A percentile compares a stretch with the other conserved stretches of the same genome.
These are phyloP conservation scores for Drosophila pseudoobscura DNA, from an alignment of 1,140 invertebrate genomes.

Conservation along the genomic window DNA sequence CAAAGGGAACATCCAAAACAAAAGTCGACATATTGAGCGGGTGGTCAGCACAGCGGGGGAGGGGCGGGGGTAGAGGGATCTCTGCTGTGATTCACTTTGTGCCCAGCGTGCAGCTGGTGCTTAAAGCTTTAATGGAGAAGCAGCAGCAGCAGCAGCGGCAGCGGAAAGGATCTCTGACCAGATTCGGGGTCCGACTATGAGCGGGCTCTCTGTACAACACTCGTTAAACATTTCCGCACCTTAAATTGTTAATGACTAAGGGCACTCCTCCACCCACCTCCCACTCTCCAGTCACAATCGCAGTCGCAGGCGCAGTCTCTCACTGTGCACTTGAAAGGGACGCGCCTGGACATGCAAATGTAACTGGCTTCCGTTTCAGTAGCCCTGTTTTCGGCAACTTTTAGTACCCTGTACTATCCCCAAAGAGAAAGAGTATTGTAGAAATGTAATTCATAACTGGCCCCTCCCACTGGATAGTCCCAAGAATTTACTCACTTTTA, in stretches of 20 bases:
- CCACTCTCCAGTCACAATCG: neutral
- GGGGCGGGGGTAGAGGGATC: neutral
- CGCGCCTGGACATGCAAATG: conserved; percentile 59
- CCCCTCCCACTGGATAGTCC: too few relatives aligned
- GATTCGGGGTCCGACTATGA: neutral
- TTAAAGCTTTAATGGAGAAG: conserved; percentile 50
- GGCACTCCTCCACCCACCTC: neutral
- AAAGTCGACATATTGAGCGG: conserved; percentile 59
- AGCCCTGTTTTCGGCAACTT: conserved; percentile 10
- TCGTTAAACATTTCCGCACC: conserved; percentile 20
- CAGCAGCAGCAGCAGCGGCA: too few relatives aligned
- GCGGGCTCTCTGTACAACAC: neutral
- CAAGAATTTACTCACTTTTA: too few relatives aligned
- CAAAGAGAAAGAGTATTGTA: too few relatives aligned
- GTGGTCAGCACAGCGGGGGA: neutral
- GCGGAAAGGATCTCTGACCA: neutral
- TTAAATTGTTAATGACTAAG: conserved; percentile 43
- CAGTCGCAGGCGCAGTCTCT: neutral
- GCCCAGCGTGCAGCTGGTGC: conserved; percentile 25
- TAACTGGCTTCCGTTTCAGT: conserved; percentile 21
- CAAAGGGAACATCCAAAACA: conserved; percentile 31
- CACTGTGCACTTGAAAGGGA: conserved; percentile 50
- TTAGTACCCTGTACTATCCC: neutral
- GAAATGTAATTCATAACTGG: too few relatives aligned
- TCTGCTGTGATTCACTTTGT: conserved; percentile 47